A percentile compares a stretch with the other conserved stretches of the same genome.
These are phyloP conservation scores for Prenolepis imparis DNA, from an alignment of 2,888 invertebrate species.

Conservation along the genomic window DNA sequence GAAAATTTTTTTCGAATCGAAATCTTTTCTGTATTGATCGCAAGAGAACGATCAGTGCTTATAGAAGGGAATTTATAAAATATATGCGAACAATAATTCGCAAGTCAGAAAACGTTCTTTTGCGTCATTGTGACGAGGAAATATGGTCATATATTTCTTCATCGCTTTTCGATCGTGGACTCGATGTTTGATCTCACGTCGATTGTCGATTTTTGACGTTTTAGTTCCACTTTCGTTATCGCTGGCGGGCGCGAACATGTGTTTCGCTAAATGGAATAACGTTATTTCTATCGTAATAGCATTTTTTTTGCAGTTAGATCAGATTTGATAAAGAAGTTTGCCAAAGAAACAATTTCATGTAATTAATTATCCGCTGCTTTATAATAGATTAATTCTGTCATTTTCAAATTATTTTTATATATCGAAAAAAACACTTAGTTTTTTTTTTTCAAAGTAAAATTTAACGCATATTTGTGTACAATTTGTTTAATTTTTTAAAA, in stretches of 20 bases:
- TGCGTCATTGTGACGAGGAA: conserved; percentile 43
- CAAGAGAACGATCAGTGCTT: background rate
- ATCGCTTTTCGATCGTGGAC: conserved; percentile 70
- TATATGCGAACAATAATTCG: conserved; percentile 19
- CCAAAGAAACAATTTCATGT: background rate
- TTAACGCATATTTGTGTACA: too few relatives aligned
- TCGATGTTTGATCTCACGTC: conserved; percentile 74
- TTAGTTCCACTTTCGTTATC: conserved; percentile 69
- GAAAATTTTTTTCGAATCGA: background rate
- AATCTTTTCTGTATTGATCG: background rate
- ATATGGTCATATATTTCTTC: conserved; percentile 62
- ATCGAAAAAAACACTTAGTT: background rate
- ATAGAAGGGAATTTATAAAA: background rate
- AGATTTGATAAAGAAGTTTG: background rate
- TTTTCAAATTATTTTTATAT: background rate
- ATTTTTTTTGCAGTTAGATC: background rate
- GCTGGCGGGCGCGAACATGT: conserved; percentile 65
- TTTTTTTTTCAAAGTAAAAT: too few relatives aligned
- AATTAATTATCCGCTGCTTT: conserved; percentile 1
- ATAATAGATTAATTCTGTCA: background rate
- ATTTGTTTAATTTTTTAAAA: too few relatives aligned
- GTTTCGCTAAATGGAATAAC: conserved; percentile 70
- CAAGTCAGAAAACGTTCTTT: conserved; percentile 69
- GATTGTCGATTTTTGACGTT: conserved; percentile 68
- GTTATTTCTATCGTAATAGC: conserved; percentile 51